Evolutionary conservation across 2,113 vertebrate species (phyloP), one percentile per base, ranked within the genome.

Genomic region (Gasterosteus aculeatus): DNA sequence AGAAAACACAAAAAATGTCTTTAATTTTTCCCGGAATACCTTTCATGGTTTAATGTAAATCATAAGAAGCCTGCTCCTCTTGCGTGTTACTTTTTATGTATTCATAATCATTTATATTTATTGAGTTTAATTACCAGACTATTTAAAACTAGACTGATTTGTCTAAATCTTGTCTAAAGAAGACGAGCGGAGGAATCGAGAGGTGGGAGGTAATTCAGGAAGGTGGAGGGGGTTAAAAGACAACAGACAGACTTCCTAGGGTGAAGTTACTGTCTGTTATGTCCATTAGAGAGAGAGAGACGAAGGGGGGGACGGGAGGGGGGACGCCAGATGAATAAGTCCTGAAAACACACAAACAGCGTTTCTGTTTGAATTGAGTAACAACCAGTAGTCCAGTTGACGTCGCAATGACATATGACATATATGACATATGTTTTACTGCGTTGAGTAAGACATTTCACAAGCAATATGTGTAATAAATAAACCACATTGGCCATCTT

Each of bases 221-320:
- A 16, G 22, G 33, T 33, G 41, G 15, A 35, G 42, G 56, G 65
- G 16, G 5, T 1, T 81, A n/a, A 92, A 87, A 88, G 89, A 90
- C 84, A 91, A 91, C 95, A 95, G 82, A 92, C 22, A 59, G 81
- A 92, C 84, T 88, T 93, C 90, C 83, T 80, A 85, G 69, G 69
- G 88, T 35, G 85, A 75, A 87, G 82, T 74, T 83, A 80, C 71
- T 57, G 75, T 87, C 86, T 92, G 88, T 31, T 91, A 61, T n/a
- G 84, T 83, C 82, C 86, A 89, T 91, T 91, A 31, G 49, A 39
- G 26, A 39, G 29, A 39, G 2, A 56, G 29, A 64, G 22, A 38
- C 7, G 53, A 41, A 53, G 58, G 65, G 44, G 12, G 42, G 57
- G 16, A 10, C 4, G 46, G 62, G 49, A 15, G 26, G 38, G 26